Conservation (phyloP, 2,888 invertebrate species). For the Linnaemya vulpina region DNA sequence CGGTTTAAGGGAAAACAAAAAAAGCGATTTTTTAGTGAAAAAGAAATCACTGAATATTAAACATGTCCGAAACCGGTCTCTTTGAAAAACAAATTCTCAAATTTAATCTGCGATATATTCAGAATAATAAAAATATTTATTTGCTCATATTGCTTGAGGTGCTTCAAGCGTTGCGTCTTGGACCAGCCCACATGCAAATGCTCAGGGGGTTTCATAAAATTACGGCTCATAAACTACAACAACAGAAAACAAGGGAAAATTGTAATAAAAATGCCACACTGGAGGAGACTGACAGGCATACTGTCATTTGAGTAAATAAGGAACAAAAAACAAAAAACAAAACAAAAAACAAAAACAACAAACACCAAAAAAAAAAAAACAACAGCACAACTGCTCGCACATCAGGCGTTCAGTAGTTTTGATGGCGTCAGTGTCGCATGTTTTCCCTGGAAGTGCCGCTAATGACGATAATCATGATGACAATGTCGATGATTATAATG, state of each 20-base stretch:
- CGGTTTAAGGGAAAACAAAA: no score
- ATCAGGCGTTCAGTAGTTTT: constrained; percentile 4
- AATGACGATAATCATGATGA: not conserved
- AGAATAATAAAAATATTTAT: no score
- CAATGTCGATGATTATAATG: not conserved
- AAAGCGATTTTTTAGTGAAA: no score
- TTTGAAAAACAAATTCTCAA: no score
- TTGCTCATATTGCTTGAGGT: no score
- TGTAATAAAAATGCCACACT: constrained; percentile 2
- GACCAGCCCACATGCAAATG: not conserved
- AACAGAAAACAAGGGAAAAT: constrained; percentile 1
- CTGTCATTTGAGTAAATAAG: not conserved
- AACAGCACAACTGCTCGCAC: not conserved
- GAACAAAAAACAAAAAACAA: not conserved
- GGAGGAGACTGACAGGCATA: not conserved
- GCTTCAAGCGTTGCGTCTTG: no score
- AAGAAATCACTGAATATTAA: no score
- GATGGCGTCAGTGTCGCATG: not conserved
- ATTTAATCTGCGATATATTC: no score
- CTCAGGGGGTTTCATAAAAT: not conserved
- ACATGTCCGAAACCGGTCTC: no score
- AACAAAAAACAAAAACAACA: not conserved
- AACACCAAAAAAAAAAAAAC: not conserved
- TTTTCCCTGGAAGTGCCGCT: not conserved
- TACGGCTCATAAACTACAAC: not conserved